Evolutionary conservation across 2,888 invertebrate species (phyloP).

Genomic region (Lasius platythorax): DNA sequence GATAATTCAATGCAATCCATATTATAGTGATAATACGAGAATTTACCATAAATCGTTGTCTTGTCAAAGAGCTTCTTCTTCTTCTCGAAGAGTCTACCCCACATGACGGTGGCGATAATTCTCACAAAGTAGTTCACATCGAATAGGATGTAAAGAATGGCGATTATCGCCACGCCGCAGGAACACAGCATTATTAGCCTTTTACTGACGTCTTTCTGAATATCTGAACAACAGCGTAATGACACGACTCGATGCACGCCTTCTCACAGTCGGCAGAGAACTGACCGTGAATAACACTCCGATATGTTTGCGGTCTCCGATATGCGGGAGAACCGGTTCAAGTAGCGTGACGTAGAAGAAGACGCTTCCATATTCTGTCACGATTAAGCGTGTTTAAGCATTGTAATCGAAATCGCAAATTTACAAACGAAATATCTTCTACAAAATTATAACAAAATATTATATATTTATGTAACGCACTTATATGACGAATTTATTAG

Average conservation of each 20-base stretch:
- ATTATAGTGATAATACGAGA: neutral
- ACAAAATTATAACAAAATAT: neutral
- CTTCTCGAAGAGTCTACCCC: constrained; percentile 90
- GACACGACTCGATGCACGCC: constrained; percentile 40
- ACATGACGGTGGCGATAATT: constrained; percentile 90
- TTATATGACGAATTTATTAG: neutral
- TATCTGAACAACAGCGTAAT: neutral
- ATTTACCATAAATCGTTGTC: constrained; percentile 92
- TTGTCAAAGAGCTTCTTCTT: constrained; percentile 91
- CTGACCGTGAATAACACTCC: constrained; percentile 40
- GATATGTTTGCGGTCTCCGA: neutral
- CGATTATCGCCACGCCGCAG: constrained; percentile 82
- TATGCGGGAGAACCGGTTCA: constrained; percentile 11
- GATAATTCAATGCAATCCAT: neutral
- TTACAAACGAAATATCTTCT: neutral
- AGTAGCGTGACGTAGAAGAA: neutral
- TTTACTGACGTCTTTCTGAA: neutral
- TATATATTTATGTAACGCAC: neutral
- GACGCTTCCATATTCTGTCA: neutral
- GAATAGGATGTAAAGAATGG: constrained; percentile 90
- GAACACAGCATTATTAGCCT: constrained; percentile 74
- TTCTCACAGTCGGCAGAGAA: constrained; percentile 48
- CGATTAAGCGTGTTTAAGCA: neutral
- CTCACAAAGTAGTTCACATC: constrained; percentile 94
- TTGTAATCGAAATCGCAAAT: neutral